Percentiles rank a stretch among this genome's conserved stretches.
Conservation (phyloP, 2,888 invertebrate species). For the Priapulus caudatus region DNA sequence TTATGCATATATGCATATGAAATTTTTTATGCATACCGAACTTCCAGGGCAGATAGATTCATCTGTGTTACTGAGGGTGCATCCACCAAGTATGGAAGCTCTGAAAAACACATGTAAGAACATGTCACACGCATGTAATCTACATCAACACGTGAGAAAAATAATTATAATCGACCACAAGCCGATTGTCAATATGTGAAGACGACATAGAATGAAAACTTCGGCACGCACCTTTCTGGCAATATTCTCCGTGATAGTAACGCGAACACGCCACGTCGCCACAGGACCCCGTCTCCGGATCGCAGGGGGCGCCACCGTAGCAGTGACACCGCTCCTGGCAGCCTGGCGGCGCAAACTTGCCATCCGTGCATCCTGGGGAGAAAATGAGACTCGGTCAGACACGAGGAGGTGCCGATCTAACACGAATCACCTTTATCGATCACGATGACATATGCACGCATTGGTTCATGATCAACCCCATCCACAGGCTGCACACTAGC, state of each 20-base stretch:
- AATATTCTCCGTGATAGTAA: background rate
- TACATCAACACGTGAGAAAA: background rate
- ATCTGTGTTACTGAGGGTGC: background rate
- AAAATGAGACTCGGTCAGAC: too few relatives aligned
- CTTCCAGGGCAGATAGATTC: background rate
- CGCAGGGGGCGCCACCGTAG: background rate
- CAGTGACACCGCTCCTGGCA: background rate
- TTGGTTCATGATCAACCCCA: too few relatives aligned
- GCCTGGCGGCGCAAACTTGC: background rate
- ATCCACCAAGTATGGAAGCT: conserved; percentile 1
- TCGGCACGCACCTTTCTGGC: background rate
- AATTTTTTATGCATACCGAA: too few relatives aligned
- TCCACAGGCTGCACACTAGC: too few relatives aligned
- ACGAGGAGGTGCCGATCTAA: too few relatives aligned
- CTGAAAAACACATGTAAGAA: background rate
- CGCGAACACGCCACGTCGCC: background rate
- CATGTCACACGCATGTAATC: too few relatives aligned
- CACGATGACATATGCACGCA: too few relatives aligned
- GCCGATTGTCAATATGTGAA: background rate
- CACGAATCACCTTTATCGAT: too few relatives aligned
- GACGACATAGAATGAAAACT: background rate
- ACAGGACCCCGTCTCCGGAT: background rate
- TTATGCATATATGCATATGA: too few relatives aligned
- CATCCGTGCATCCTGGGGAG: too few relatives aligned
- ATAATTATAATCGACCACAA: background rate